Conservation (phyloP, 2,113 vertebrate genomes). For the Speoplatyrhinus poulsoni region DNA sequence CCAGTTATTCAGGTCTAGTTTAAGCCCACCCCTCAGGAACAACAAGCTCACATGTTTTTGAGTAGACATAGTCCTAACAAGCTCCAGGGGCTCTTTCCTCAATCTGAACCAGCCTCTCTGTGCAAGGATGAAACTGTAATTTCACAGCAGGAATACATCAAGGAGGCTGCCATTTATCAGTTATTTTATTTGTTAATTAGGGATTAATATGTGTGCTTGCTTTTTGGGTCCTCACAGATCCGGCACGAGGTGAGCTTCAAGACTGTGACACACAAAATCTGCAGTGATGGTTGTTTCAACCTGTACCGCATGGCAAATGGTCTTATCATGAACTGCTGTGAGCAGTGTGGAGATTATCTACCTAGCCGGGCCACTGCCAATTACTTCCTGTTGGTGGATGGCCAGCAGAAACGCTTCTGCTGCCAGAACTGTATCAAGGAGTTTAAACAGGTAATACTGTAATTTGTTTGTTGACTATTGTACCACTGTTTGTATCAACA, state of each 20-base stretch:
- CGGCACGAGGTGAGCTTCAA: constrained; percentile 99
- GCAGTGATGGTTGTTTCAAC: constrained; percentile 97
- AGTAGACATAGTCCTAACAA: no score
- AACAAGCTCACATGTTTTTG: no score
- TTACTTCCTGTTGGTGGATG: constrained; percentile 91
- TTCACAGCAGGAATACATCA: not conserved
- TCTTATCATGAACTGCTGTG: constrained; percentile 98
- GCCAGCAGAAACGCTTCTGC: constrained; percentile 98
- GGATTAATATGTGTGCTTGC: no score
- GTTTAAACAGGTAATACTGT: constrained; percentile 89
- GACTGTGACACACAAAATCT: constrained; percentile 98
- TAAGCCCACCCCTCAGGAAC: no score
- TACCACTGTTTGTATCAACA: no score
- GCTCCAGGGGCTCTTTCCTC: no score
- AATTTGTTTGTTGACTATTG: no score
- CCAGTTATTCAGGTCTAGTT: no score
- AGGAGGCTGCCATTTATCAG: not conserved
- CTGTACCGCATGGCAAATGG: constrained; percentile 97
- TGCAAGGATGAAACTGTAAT: no score
- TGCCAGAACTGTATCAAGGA: constrained; percentile 95
- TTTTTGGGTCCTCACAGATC: constrained; percentile 77
- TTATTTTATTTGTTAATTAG: not conserved
- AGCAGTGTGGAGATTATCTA: constrained; percentile 96
- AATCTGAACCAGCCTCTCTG: no score
- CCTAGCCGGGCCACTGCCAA: constrained; percentile 92